Evolutionary conservation across 1,140 invertebrate species (phyloP), one percentile per base, ranked within the genome.

Genomic region (Chymomyza costata): DNA sequence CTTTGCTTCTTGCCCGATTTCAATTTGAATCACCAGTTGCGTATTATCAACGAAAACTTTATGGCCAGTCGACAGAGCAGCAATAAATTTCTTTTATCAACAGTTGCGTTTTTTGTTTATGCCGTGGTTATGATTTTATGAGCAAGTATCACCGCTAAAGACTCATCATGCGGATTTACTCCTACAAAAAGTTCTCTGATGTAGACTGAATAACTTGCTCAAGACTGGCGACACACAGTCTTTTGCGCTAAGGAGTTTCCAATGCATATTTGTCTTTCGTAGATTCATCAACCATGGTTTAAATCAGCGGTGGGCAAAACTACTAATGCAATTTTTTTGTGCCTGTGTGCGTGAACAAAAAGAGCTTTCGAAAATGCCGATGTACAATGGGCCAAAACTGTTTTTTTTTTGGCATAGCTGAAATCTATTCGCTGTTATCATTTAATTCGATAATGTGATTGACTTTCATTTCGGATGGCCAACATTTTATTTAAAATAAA

Each of bases 1-100:
- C 47, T 86, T 5, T 39, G 61, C 16, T 58, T 84, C 11, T 31
- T 86, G 2, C 84, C 84, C 10, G 84, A 86, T 43, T 86, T 84
- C 5, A 81, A 82, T 61, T 51, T 86, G 11, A 83, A 83, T 31
- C 84, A 86, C 31, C 83, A 85, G 40, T 31, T 85, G 7, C 67
- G 74, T 13, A 41, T 82, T 3, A 80, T 85, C n/a, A 85, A 85
- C 35, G 83, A 85, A 34, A 68, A 80, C 16, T 69, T 85, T 1
- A 65, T 83, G 37, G 53, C 45, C 0, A 49, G 59, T 5, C 43
- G 59, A 6, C 38, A n/a, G n/a, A n/a, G n/a, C n/a, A n/a, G n/a
- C n/a, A n/a, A n/a, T n/a, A n/a, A n/a, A 16, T 30, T 25, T 0
- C 7, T 31, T 7, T n/a, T 56, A 8, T 41, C 43, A 16, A 50